These are phyloP conservation scores for Drosophila simulans DNA, from an alignment of 1,140 invertebrate species.

Conservation along the genomic window DNA sequence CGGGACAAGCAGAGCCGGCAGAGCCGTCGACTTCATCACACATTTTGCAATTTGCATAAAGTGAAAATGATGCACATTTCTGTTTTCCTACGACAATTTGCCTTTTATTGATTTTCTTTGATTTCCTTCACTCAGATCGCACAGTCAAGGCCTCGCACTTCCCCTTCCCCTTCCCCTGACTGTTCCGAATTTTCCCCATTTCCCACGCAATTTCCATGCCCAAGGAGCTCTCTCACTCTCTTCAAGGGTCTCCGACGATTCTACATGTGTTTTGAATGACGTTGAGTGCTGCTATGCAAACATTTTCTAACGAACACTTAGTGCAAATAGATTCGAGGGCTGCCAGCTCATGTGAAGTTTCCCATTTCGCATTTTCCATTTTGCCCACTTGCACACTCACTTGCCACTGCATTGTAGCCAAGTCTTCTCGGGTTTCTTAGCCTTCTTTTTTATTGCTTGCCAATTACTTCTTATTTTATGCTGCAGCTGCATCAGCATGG, in stretches of 20 bases:
- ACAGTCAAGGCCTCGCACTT: conserved; percentile 18
- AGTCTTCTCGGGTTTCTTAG: conserved; percentile 29
- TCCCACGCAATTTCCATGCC: conserved; percentile 31
- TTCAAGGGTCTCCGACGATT: conserved; percentile 34
- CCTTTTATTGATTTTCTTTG: conserved; percentile 81
- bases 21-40: conserved; percentile 71
- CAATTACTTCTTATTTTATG: conserved; percentile 77
- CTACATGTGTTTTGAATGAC: conserved; percentile 82
- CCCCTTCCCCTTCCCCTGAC: not conserved
- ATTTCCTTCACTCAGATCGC: conserved; percentile 56
- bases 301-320: conserved; percentile 83
- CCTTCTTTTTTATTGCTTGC: conserved; percentile 67
- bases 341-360: conserved; percentile 45
- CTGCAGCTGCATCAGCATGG: conserved; percentile 36
- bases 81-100: conserved; percentile 81
- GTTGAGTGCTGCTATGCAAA: conserved; percentile 82
- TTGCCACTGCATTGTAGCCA: not conserved
- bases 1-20: not conserved
- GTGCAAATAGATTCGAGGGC: conserved; percentile 76
- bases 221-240: conserved; percentile 45
- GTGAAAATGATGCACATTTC: conserved; percentile 83
- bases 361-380: conserved; percentile 26
- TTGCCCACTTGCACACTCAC: not conserved
- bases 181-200: conserved; percentile 1
- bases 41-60: conserved; percentile 82